A percentile compares a stretch with the other conserved stretches of the same genome.
These are phyloP conservation scores for Agrilus cyanescens DNA, from an alignment of 2,888 invertebrate species.

Conservation along the genomic window DNA sequence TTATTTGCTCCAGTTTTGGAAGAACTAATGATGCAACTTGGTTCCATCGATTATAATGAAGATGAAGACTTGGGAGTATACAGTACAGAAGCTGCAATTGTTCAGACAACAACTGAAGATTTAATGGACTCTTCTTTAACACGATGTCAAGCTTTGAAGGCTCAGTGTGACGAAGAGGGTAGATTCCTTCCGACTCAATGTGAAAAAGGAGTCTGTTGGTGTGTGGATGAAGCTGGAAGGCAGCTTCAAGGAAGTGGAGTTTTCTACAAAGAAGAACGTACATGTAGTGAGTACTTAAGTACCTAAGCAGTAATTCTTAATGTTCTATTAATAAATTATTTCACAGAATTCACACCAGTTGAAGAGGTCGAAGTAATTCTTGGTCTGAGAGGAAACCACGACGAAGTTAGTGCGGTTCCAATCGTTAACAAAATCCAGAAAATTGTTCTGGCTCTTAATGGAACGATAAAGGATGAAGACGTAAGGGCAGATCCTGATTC, in stretches of 20 bases:
- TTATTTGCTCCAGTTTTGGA: constrained; percentile 43
- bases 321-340: constrained; percentile 4
- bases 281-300: constrained; percentile 40
- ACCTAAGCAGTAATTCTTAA: neutral
- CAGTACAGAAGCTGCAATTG: constrained; percentile 15
- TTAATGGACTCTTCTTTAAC: constrained; percentile 26
- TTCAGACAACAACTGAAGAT: constrained; percentile 14
- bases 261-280: constrained; percentile 45
- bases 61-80: constrained; percentile 30
- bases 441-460: constrained; percentile 37
- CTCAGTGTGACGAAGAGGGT: constrained; percentile 55
- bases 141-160: constrained; percentile 37
- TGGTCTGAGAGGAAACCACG: constrained; percentile 54
- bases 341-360: constrained; percentile 55
- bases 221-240: constrained; percentile 74
- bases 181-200: constrained; percentile 68
- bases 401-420: constrained; percentile 38
- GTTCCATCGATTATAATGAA: constrained; percentile 40
- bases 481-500: constrained; percentile 40
- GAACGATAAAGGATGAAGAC: constrained; percentile 36
- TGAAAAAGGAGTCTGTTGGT: constrained; percentile 64
- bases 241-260: constrained; percentile 50
- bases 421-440: constrained; percentile 36
- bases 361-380: constrained; percentile 65
- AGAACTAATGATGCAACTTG: constrained; percentile 56